Conservation (phyloP, 2,113 vertebrate genomes). For the Crocuta crocuta region DNA sequence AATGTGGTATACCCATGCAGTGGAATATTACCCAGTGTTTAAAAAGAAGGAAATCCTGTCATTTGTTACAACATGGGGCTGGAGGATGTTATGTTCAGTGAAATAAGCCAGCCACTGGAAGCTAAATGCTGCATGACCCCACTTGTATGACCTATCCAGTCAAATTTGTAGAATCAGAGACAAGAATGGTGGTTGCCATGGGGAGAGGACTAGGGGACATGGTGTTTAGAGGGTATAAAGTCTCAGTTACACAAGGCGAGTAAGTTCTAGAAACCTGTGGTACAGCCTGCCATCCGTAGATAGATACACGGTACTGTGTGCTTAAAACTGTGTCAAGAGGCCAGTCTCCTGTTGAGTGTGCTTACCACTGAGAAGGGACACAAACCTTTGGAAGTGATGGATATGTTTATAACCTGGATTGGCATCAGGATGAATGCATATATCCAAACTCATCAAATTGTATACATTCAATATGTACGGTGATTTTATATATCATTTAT, state of each 20-base stretch:
- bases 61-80: not conserved
- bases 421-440: not conserved
- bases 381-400: not conserved
- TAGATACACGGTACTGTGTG: rapidly evolving
- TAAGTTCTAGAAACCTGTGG: not conserved
- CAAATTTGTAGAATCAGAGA: not conserved
- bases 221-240: too few relatives aligned
- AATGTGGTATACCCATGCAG: too few relatives aligned
- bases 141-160: not conserved
- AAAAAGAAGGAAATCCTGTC: not conserved
- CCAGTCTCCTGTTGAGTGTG: not conserved
- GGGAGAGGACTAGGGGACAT: not conserved
- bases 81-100: not conserved
- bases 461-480: rapidly evolving
- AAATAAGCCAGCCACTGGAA: not conserved
- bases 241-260: too few relatives aligned
- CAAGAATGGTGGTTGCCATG: too few relatives aligned
- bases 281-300: rapidly evolving
- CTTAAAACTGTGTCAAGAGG: too few relatives aligned
- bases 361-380: not conserved
- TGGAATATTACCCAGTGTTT: not conserved
- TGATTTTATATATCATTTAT: not conserved
- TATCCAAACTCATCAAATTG: not conserved
- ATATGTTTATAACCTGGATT: not conserved
- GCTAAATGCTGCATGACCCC: not conserved